phyloP scores from a whole-genome alignment of 2,888 invertebrate genomes.

The Chesias legatella region DNA sequence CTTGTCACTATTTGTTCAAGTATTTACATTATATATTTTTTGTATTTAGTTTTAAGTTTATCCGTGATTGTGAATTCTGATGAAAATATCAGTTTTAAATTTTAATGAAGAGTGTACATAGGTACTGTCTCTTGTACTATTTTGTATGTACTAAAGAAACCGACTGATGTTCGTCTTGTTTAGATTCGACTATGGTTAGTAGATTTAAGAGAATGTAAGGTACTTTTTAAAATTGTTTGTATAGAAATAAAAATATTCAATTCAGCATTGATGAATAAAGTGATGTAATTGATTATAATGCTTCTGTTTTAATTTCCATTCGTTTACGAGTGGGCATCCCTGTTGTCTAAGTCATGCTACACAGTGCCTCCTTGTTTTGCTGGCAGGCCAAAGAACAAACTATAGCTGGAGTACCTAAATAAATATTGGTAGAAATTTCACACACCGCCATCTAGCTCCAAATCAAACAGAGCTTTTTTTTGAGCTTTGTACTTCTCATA shows the following conservation, averaged over 20 bases:
- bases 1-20: neutral
- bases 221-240: conserved; percentile 72
- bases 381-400: too few species aligned
- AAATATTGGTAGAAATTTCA: too few species aligned
- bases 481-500: too few species aligned
- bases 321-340: neutral
- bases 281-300: conserved; percentile 57
- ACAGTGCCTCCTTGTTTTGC: too few species aligned
- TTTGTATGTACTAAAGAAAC: conserved; percentile 28
- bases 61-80: neutral
- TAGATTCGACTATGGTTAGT: conserved; percentile 38
- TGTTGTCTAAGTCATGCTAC: conserved; percentile 1
- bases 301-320: conserved; percentile 26
- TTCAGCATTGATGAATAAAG: conserved; percentile 72
- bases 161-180: conserved; percentile 39
- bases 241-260: conserved; percentile 76
- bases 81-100: too few species aligned
- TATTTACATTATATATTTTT: conserved; percentile 7
- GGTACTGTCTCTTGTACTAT: conserved; percentile 15
- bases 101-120: conserved; percentile 22
- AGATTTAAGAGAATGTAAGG: conserved; percentile 36
- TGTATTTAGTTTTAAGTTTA: conserved; percentile 15
- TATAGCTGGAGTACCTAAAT: too few species aligned
- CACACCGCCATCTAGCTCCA: too few species aligned
- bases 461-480: too few species aligned